phyloP scores from a whole-genome alignment of 2,113 vertebrate species.

The Terrapene triunguis region DNA sequence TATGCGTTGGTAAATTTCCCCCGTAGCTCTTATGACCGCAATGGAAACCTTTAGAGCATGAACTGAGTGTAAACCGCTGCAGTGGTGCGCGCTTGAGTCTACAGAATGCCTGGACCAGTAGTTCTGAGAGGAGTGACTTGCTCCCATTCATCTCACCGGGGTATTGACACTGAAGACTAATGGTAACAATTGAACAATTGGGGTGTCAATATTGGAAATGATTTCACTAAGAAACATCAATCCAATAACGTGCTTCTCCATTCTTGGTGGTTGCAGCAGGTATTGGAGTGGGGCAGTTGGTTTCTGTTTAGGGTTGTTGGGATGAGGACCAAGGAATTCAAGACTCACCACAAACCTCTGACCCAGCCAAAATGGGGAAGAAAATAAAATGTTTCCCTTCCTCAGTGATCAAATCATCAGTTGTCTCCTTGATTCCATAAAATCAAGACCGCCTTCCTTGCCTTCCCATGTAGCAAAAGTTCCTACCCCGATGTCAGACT shows the following conservation, averaged over 20 bases:
- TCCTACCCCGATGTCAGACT: not conserved
- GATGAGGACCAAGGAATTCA: not conserved
- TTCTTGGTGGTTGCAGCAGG: conserved; percentile 27
- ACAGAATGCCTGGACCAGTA: not conserved
- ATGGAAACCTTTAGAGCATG: not conserved
- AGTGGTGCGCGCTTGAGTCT: not conserved
- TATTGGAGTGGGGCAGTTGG: conserved; percentile 15
- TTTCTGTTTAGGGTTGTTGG: conserved; percentile 10
- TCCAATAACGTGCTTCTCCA: conserved; percentile 36
- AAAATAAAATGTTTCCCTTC: not conserved
- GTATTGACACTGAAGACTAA: conserved; percentile 55
- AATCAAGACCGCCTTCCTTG: rapidly evolving
- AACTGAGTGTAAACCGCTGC: not conserved
- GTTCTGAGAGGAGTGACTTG: not conserved
- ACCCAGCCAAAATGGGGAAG: not conserved
- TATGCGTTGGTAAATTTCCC: too few species aligned
- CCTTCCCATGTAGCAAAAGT: not conserved
- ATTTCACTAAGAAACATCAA: conserved; percentile 13
- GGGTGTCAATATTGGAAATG: not conserved
- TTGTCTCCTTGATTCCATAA: not conserved
- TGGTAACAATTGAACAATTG: conserved; percentile 55
- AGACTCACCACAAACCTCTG: not conserved
- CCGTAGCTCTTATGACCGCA: too few species aligned
- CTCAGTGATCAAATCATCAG: not conserved
- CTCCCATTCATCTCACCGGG: not conserved